Percentiles rank a stretch among this genome's conserved stretches.
Conservation (phyloP, 2,113 vertebrate genomes). For the Elephas maximus region DNA sequence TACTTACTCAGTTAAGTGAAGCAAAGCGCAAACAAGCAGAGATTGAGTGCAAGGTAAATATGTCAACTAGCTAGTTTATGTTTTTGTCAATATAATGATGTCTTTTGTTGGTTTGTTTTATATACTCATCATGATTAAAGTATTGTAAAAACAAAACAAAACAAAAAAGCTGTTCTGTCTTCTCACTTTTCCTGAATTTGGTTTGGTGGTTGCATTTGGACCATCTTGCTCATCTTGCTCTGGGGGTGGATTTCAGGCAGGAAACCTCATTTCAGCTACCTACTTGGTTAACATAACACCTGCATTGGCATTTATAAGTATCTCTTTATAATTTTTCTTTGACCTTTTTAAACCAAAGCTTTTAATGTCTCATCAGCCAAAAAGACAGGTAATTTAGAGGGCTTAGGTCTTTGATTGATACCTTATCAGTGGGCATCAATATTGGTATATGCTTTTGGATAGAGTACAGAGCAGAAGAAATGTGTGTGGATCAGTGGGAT, state of each 20-base stretch:
- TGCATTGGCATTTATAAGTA: not conserved
- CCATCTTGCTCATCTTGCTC: not conserved
- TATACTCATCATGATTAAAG: not conserved
- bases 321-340: constrained; percentile 17
- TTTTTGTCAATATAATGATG: constrained; percentile 8
- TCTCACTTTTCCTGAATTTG: constrained; percentile 45
- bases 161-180: not conserved
- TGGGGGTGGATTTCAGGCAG: not conserved
- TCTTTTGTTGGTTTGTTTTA: not conserved
- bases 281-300: constrained; percentile 40
- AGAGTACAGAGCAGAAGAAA: constrained; percentile 32
- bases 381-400: constrained; percentile 8
- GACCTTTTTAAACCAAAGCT: not conserved
- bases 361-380: not conserved
- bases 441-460: not conserved
- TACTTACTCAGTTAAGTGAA: constrained; percentile 93
- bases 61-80: not conserved
- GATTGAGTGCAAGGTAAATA: constrained; percentile 97
- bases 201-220: constrained; percentile 48
- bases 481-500: not conserved
- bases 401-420: not conserved
- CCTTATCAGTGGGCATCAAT: not conserved
- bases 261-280: constrained; percentile 43
- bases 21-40: constrained; percentile 96
- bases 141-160: constrained; percentile 1